Evolutionary conservation across 2,797 vertebrate genomes (phyloP).

Genomic region (Spinus pinus): DNA sequence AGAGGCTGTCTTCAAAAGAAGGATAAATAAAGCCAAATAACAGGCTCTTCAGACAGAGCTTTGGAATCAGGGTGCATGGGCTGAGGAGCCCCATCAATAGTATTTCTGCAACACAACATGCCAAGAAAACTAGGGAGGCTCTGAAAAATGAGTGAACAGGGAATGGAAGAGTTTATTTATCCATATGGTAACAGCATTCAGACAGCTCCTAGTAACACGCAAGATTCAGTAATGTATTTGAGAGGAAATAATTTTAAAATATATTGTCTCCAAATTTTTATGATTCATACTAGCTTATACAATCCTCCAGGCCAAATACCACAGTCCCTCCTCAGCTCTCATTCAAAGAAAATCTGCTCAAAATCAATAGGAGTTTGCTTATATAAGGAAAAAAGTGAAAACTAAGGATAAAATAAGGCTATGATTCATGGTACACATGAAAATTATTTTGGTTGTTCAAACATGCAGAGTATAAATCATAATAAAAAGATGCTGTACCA

Average conservation of each 20-base stretch:
- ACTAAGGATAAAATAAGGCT: conserved; percentile 3
- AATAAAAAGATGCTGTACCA: neutral
- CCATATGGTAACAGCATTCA: conserved; percentile 33
- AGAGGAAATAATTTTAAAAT: conserved; percentile 49
- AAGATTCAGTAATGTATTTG: neutral
- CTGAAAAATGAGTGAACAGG: conserved; percentile 13
- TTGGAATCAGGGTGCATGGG: conserved; percentile 9
- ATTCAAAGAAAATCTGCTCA: conserved; percentile 31
- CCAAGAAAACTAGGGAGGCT: neutral
- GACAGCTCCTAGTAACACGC: neutral
- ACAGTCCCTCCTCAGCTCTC: conserved; percentile 19
- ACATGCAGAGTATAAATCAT: neutral
- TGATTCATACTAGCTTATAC: conserved; percentile 21
- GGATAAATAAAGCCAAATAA: conserved; percentile 41
- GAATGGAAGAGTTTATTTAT: conserved; percentile 41
- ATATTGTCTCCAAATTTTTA: conserved; percentile 19
- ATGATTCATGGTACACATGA: neutral
- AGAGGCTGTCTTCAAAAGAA: conserved; percentile 35
- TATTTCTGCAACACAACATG: conserved; percentile 17
- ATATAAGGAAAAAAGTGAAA: conserved; percentile 28
- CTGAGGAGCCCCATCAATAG: conserved; percentile 47
- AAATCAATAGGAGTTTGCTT: conserved; percentile 39
- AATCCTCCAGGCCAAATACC: conserved; percentile 27
- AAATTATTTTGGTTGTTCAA: conserved; percentile 5
- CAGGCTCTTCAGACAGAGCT: neutral